Base-by-base conservation (phyloP, 2,113 vertebrate genomes). In the Lamprologus sp. region DNA sequence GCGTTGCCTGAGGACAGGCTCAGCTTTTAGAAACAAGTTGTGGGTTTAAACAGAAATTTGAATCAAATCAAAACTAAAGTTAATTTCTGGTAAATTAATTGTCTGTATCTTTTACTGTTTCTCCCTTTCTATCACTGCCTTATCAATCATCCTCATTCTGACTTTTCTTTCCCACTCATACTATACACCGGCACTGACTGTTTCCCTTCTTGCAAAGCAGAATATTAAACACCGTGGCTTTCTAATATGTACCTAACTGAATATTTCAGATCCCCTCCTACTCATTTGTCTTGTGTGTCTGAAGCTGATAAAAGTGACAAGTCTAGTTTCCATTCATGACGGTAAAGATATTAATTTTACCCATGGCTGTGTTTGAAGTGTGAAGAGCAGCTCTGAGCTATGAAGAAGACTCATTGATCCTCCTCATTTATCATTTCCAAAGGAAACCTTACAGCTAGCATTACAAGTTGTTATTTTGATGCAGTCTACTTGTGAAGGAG, bases 271-370 rank as follows among this genome's bases (percentile, higher is more conserved):
- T 79, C 68, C 63, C 7, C 5, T 79, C 77, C 80, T 70, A 63
- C 54, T 84, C 82, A 86, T 94, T 91, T 91, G 89, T 93, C 81
- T 84, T 49, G 4, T 4, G 28, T 70, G 55, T 82, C 63, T 33
- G 19, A 17, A 75, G 54, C 82, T 84, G 82, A 92, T 88, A 84
- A 92, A 92, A 83, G 54, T 84, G 88, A 94, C 90, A 92, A 70
- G 82, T 53, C 70, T 79, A 7, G 53, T 75, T 68, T 79, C 31
- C 49, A 79, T 85, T 84, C 70, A 81, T 84, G 23, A 75, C 77
- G 40, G 31, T 51, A 83, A 89, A 87, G 80, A 90, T 89, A 85
- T 90, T 56, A 7, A 90, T 92, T 90, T 87, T n/a, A 63, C 58
- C 80, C 15, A 33, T 2, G 8, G 83, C 85, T 70, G 53, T 49